phyloP scores from a whole-genome alignment of 2,797 vertebrate species.

The Brotula barbata region DNA sequence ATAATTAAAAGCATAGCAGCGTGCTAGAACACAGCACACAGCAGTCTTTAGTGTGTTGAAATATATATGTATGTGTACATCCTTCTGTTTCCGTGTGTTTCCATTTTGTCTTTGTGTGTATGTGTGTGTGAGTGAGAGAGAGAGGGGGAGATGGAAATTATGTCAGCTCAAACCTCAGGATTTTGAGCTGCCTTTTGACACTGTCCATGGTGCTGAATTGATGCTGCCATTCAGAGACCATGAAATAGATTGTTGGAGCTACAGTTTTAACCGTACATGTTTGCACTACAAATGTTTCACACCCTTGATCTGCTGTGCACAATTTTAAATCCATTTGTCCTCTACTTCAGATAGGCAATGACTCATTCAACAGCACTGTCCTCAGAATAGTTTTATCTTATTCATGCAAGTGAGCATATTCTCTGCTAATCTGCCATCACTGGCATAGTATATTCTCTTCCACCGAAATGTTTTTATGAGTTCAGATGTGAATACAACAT shows the following conservation, averaged over 20 bases:
- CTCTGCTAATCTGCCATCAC: constrained; percentile 37
- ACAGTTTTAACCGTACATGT: constrained; percentile 47
- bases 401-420: constrained; percentile 42
- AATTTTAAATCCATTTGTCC: constrained; percentile 27
- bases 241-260: constrained; percentile 51
- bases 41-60: constrained; percentile 26
- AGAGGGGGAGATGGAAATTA: constrained; percentile 21
- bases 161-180: constrained; percentile 33
- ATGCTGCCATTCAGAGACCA: constrained; percentile 40
- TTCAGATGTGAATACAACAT: constrained; percentile 58
- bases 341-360: constrained; percentile 19
- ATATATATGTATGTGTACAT: constrained; percentile 17
- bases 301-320: constrained; percentile 25
- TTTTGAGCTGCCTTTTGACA: constrained; percentile 41
- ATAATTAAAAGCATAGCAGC: constrained; percentile 55
- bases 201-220: constrained; percentile 78
- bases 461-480: constrained; percentile 59
- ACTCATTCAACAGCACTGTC: constrained; percentile 37
- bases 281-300: constrained; percentile 44
- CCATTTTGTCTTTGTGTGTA: background rate
- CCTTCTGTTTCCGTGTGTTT: background rate
- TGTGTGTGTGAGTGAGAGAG: background rate
- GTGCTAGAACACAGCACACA: constrained; percentile 23
- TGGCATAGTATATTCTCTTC: constrained; percentile 24
- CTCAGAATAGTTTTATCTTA: constrained; percentile 31